Conservation (phyloP, 2,888 invertebrate species). For the Lithodes maja region DNA sequence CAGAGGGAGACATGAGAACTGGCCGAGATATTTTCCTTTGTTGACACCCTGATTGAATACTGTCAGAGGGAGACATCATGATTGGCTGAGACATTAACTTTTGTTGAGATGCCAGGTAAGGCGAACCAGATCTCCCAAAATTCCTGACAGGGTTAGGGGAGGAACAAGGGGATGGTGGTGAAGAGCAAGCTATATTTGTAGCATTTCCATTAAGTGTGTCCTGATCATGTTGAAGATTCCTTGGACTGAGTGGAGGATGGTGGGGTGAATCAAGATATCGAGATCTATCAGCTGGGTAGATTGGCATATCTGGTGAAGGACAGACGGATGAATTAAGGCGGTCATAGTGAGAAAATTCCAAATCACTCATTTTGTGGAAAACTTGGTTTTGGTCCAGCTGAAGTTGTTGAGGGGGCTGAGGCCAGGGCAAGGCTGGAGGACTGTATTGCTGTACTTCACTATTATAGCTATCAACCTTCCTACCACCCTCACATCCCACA, state of each 20-base stretch:
- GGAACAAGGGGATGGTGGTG: constrained; percentile 3
- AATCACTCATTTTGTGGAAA: not conserved
- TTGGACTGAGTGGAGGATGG: not conserved
- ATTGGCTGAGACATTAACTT: not conserved
- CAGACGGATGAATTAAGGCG: not conserved
- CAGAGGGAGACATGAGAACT: not conserved
- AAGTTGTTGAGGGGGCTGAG: not conserved
- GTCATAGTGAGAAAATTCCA: not conserved
- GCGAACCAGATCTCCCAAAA: not conserved
- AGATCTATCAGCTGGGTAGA: not conserved
- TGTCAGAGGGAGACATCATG: not conserved
- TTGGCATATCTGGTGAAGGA: not conserved
- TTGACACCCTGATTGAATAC: not conserved
- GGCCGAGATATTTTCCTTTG: not conserved
- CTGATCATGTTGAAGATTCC: not conserved
- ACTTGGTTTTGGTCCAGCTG: not conserved
- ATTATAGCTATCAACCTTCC: not conserved
- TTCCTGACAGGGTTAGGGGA: not conserved
- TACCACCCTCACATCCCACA: not conserved
- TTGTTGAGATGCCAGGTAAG: not conserved
- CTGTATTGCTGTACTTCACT: not conserved
- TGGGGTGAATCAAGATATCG: not conserved
- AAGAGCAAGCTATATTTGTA: not conserved
- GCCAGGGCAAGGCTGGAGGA: not conserved
- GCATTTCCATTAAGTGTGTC: not conserved